These are phyloP conservation scores for Urosaurus nigricauda DNA, from an alignment of 2,797 vertebrate genomes.

Conservation along the genomic window DNA sequence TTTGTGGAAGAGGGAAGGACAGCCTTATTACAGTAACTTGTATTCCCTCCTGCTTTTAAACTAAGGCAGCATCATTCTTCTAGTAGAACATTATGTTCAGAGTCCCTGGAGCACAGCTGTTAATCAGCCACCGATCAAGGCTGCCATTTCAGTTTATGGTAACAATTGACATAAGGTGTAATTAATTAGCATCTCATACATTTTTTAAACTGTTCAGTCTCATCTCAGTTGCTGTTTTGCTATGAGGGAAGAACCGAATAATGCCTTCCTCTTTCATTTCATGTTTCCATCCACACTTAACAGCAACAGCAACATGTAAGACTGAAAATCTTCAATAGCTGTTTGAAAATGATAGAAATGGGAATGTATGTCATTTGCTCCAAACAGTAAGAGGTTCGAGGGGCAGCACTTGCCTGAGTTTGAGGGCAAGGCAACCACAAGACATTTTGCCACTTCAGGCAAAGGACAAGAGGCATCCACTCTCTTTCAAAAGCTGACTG, in stretches of 20 bases:
- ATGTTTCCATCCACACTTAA: background rate
- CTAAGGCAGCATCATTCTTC: slow-evolving; percentile 4
- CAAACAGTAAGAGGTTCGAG: background rate
- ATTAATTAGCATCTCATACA: background rate
- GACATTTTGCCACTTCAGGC: background rate
- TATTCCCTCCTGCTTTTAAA: background rate
- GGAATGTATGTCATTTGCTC: background rate
- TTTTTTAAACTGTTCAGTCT: background rate
- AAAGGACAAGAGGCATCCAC: background rate
- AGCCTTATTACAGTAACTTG: background rate
- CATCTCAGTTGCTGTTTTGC: background rate
- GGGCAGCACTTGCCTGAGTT: background rate
- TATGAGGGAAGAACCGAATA: background rate
- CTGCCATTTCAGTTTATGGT: background rate
- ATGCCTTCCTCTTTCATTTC: background rate
- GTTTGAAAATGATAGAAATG: background rate
- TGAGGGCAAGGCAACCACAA: background rate
- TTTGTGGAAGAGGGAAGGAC: background rate
- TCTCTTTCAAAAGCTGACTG: background rate
- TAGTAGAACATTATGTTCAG: slow-evolving; percentile 16
- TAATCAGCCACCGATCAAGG: background rate
- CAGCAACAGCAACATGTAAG: background rate
- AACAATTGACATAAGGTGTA: background rate
- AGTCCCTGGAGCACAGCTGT: background rate
- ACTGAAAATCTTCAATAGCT: background rate